phyloP scores from a whole-genome alignment of 1,140 invertebrate genomes.

The Drosophila paulistorum region DNA sequence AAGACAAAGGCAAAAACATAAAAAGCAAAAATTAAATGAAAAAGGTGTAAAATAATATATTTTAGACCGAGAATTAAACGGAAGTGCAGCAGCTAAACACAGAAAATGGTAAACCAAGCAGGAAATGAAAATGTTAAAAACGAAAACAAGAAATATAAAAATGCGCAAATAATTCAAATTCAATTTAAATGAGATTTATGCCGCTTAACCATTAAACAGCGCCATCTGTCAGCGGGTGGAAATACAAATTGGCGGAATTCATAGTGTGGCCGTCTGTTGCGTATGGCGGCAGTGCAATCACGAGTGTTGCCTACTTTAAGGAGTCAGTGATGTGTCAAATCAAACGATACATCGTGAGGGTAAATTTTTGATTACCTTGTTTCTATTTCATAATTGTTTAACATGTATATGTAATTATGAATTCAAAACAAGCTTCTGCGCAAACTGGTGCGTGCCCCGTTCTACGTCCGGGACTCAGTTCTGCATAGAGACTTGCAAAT shows the following conservation, averaged over 20 bases:
- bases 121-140: conserved; percentile 45
- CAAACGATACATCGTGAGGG: background rate
- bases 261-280: background rate
- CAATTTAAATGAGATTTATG: background rate
- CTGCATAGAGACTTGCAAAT: no score
- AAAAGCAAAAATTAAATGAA: conserved; percentile 22
- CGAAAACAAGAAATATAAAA: conserved; percentile 24
- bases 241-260: background rate
- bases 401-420: no score
- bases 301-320: background rate
- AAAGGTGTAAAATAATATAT: conserved; percentile 26
- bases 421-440: no score
- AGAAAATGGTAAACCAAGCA: conserved; percentile 30
- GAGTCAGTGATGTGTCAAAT: background rate
- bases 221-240: conserved; percentile 10
- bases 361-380: background rate
- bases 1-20: conserved; percentile 43
- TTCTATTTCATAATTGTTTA: no score
- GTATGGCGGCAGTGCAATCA: background rate
- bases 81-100: conserved; percentile 45
- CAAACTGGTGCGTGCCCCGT: no score
- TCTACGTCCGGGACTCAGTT: no score
- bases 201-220: background rate
- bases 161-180: background rate
- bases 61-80: conserved; percentile 15